These are phyloP conservation scores for Bubo bubo DNA, from an alignment of 2,113 vertebrate genomes.

Conservation along the genomic window DNA sequence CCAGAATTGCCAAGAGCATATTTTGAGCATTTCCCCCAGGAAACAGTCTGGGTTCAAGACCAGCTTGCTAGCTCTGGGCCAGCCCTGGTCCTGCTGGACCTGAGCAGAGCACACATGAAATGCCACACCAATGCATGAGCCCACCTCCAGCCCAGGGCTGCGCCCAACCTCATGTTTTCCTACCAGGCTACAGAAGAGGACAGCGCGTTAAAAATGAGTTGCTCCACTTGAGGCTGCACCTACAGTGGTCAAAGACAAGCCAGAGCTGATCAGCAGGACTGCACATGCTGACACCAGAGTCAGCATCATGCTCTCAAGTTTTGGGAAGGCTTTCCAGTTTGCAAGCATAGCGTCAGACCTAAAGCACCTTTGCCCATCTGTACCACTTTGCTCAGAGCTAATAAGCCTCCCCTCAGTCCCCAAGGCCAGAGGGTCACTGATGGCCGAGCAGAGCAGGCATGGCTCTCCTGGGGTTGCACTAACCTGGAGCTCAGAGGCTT, in stretches of 20 bases:
- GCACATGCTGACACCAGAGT: accelerated
- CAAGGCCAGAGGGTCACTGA: too few species aligned
- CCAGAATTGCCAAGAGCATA: not conserved
- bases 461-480: not conserved
- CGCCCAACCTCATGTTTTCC: not conserved
- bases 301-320: not conserved
- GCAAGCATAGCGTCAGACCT: accelerated
- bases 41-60: not conserved
- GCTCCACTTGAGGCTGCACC: not conserved
- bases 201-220: accelerated
- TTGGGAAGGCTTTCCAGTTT: not conserved
- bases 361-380: not conserved
- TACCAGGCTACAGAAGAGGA: not conserved
- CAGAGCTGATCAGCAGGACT: not conserved
- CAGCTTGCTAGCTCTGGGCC: not conserved
- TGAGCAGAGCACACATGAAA: not conserved
- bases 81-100: not conserved
- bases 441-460: accelerated
- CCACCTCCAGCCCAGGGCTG: not conserved
- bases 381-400: not conserved
- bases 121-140: accelerated
- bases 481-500: not conserved
- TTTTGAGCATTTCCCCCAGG: not conserved
- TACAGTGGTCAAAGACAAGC: not conserved
- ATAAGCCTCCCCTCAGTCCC: not conserved